Evolutionary conservation across 2,888 invertebrate species (phyloP).

Genomic region (Stenotaenia linearis): DNA sequence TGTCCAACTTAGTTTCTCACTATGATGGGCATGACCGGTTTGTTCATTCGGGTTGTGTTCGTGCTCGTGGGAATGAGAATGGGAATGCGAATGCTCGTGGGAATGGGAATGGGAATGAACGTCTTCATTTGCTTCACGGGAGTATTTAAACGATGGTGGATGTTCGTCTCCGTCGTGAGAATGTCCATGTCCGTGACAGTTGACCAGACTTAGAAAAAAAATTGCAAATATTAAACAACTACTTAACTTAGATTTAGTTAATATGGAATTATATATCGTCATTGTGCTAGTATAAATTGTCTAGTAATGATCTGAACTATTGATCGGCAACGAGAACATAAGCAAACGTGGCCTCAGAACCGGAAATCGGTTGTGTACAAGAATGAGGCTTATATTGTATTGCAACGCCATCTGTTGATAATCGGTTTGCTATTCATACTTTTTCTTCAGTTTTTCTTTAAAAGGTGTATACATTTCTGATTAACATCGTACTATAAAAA

Average conservation of each 20-base stretch:
- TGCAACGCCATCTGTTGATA: background rate
- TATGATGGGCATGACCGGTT: conserved; percentile 32
- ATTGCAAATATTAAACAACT: background rate
- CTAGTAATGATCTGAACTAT: background rate
- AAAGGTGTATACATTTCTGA: no score
- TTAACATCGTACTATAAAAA: no score
- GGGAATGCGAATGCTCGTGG: background rate
- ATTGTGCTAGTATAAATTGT: background rate
- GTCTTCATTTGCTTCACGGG: conserved; percentile 59
- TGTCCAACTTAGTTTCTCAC: conserved; percentile 39
- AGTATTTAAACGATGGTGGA: conserved; percentile 73
- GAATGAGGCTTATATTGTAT: background rate
- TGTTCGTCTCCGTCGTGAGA: conserved; percentile 46
- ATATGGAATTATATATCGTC: background rate
- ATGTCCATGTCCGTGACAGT: conserved; percentile 30
- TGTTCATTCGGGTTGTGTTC: conserved; percentile 31
- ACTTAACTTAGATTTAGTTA: background rate
- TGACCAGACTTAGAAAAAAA: background rate
- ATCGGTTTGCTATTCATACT: background rate
- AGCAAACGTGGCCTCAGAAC: background rate
- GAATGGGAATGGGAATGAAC: no score
- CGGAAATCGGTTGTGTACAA: background rate
- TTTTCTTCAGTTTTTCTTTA: background rate
- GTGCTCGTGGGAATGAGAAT: conserved; percentile 36
- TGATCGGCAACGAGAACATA: background rate